These are phyloP conservation scores for Pristionchus maxplancki DNA, from an alignment of 2,888 invertebrate genomes.

Conservation along the genomic window DNA sequence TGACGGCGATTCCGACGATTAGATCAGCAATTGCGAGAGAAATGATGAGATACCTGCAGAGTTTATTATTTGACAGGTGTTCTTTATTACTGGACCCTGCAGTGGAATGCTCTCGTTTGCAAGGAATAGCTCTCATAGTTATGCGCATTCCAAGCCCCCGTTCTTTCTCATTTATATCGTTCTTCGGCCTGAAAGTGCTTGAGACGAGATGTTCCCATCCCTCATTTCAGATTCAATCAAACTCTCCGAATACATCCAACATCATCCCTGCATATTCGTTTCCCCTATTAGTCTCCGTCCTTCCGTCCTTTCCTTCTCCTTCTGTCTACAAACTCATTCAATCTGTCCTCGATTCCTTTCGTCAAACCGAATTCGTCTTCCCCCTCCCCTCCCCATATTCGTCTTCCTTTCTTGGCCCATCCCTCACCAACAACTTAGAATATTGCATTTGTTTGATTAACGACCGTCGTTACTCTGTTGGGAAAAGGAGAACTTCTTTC, in stretches of 20 bases:
- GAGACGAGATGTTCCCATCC: conserved; percentile 12
- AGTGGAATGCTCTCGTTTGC: neutral
- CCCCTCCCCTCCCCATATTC: neutral
- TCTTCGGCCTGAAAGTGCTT: neutral
- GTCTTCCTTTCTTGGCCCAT: conserved; percentile 22
- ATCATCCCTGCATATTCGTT: conserved; percentile 38
- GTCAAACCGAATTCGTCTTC: conserved; percentile 24
- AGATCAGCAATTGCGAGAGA: conserved; percentile 97
- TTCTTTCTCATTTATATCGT: neutral
- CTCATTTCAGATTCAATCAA: neutral
- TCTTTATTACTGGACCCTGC: neutral
- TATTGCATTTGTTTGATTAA: conserved; percentile 52
- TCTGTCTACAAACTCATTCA: conserved; percentile 38
- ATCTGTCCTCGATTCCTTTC: conserved; percentile 38
- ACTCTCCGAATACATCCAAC: neutral
- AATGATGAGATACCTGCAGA: conserved; percentile 88
- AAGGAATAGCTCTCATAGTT: neutral
- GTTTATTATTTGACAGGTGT: neutral
- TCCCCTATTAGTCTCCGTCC: neutral
- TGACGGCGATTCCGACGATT: conserved; percentile 94
- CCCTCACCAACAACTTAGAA: conserved; percentile 46
- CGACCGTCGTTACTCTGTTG: conserved; percentile 30
- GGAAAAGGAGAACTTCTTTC: neutral
- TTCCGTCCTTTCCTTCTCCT: neutral
- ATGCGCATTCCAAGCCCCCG: neutral